Evolutionary conservation across 2,888 invertebrate species (phyloP).

Genomic region (Eilema depressum): DNA sequence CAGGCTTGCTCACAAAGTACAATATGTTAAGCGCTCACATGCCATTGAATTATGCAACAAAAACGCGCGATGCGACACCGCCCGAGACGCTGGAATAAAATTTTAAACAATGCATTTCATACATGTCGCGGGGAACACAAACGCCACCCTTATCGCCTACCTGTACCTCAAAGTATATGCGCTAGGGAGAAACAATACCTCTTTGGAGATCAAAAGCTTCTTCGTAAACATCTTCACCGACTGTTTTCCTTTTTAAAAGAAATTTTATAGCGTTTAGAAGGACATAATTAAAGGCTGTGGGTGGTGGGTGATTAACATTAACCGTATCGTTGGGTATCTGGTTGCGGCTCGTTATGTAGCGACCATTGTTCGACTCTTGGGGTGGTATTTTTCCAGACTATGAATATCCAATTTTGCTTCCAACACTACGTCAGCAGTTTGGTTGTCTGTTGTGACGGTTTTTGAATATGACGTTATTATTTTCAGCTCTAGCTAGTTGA

Average conservation of each 20-base stretch:
- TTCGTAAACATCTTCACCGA: conserved; percentile 41
- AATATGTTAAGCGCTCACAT: conserved; percentile 63
- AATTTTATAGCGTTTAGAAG: conserved; percentile 35
- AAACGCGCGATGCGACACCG: conserved; percentile 59
- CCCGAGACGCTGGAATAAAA: conserved; percentile 59
- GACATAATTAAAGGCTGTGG: conserved; percentile 46
- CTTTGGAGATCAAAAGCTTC: conserved; percentile 63
- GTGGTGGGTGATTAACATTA: conserved; percentile 44
- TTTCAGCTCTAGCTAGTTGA: conserved; percentile 25
- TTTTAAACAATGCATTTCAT: conserved; percentile 67
- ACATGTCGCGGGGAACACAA: conserved; percentile 46
- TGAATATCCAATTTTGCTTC: conserved; percentile 57
- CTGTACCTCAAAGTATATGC: conserved; percentile 48
- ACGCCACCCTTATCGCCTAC: conserved; percentile 45
- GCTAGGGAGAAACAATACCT: conserved; percentile 51
- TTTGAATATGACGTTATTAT: conserved; percentile 42
- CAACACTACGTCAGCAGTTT: conserved; percentile 60
- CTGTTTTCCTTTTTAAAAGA: conserved; percentile 32
- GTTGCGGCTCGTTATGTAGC: conserved; percentile 46
- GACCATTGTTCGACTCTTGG: conserved; percentile 56
- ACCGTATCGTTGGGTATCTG: conserved; percentile 41
- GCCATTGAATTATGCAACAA: conserved; percentile 73
- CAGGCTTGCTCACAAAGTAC: conserved; percentile 58
- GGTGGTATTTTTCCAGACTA: conserved; percentile 51
- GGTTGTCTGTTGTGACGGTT: conserved; percentile 51